Evolutionary conservation across 2,113 vertebrate species (phyloP).

Genomic region (Zapornia atra): DNA sequence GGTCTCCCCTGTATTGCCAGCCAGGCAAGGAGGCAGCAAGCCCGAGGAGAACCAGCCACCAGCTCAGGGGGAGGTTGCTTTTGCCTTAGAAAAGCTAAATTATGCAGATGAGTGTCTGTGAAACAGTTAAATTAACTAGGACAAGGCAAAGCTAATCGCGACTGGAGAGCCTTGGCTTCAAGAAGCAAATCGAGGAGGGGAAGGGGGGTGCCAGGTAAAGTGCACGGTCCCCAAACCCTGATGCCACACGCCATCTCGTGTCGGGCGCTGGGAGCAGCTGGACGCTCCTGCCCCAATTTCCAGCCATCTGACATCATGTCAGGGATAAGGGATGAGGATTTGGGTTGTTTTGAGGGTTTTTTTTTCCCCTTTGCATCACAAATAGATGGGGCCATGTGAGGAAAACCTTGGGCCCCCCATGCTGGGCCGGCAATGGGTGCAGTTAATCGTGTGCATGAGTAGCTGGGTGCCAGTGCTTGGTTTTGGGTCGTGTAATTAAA

Average conservation of each 20-base stretch:
- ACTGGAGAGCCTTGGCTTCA: accelerated
- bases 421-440: accelerated
- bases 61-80: neutral
- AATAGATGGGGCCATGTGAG: accelerated
- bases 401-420: accelerated
- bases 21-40: neutral
- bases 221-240: neutral
- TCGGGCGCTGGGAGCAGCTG: neutral
- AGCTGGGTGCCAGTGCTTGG: accelerated
- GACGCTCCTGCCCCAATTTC: neutral
- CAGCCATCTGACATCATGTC: neutral
- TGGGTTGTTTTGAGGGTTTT: too few species aligned
- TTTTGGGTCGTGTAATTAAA: accelerated
- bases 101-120: accelerated
- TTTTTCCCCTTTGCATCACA: neutral
- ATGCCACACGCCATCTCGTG: slow-evolving; percentile 39
- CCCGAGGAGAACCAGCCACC: neutral
- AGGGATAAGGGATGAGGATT: neutral
- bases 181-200: neutral
- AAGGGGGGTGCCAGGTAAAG: accelerated
- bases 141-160: accelerated
- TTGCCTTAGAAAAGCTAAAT: neutral
- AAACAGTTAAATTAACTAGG: accelerated
- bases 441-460: accelerated
- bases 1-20: neutral